A percentile compares a stretch with the other conserved stretches of the same genome.
Conservation (phyloP, 2,797 vertebrate genomes). For the Falco columbarius region DNA sequence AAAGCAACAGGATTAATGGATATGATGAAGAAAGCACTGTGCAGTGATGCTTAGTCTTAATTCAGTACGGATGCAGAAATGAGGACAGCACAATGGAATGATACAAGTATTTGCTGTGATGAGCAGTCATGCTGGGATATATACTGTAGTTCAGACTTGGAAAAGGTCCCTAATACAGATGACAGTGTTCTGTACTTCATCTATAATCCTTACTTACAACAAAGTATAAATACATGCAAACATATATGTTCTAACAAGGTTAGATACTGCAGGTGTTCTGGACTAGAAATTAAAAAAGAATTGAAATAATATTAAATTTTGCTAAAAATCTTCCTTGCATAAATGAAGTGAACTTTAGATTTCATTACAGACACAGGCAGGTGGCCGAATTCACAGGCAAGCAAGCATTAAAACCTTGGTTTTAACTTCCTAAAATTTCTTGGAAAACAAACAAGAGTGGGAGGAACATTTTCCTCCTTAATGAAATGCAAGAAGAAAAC, state of each 20-base stretch:
- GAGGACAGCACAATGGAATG: not conserved
- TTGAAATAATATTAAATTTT: not conserved
- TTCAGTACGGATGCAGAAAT: not conserved
- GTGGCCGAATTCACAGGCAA: not conserved
- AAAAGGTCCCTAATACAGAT: not conserved
- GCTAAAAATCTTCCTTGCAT: not conserved
- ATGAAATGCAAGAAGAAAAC: not conserved
- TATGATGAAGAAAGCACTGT: slow-evolving; percentile 27
- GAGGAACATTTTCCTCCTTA: not conserved
- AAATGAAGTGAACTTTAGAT: not conserved
- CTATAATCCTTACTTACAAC: slow-evolving; percentile 69
- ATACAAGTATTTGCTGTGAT: not conserved
- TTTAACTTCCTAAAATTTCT: not conserved
- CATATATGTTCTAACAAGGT: not conserved
- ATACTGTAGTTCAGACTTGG: not conserved
- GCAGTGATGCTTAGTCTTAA: slow-evolving; percentile 26
- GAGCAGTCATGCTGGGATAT: slow-evolving; percentile 65
- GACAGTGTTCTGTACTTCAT: slow-evolving; percentile 61
- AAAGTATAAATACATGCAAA: not conserved
- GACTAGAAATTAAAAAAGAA: not conserved
- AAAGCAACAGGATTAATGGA: slow-evolving; percentile 13
- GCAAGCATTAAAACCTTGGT: not conserved
- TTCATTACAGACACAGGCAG: not conserved
- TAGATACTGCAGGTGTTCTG: not conserved
- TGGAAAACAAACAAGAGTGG: not conserved